These are phyloP conservation scores for Penelope pileata DNA, from an alignment of 2,113 vertebrate species.

Conservation along the genomic window DNA sequence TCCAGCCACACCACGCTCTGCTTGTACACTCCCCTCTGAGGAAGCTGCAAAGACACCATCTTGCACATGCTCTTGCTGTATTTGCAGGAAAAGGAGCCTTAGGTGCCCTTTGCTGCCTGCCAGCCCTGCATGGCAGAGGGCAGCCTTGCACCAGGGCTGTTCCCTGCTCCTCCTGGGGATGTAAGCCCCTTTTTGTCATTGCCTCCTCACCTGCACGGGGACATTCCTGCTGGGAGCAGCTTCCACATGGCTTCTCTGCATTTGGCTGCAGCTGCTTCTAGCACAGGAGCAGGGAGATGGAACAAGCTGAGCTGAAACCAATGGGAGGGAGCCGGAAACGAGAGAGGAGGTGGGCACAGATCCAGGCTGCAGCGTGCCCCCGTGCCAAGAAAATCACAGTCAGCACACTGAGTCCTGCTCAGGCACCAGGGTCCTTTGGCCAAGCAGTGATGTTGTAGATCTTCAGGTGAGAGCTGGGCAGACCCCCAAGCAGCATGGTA, in stretches of 20 bases:
- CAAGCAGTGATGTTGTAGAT: neutral
- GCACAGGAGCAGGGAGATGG: neutral
- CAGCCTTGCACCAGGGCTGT: neutral
- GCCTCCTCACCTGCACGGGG: neutral
- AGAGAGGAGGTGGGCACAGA: neutral
- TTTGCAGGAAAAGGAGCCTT: neutral
- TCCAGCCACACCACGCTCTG: neutral
- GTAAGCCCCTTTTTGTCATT: rapidly evolving
- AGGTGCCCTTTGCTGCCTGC: no score
- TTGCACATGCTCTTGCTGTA: neutral
- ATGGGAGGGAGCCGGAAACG: neutral
- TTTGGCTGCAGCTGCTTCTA: neutral
- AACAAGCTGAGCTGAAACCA: neutral
- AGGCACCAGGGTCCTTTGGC: neutral
- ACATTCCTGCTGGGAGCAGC: neutral
- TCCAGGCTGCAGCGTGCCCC: neutral
- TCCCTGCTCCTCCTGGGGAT: neutral
- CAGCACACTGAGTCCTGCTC: neutral
- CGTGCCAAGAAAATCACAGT: neutral
- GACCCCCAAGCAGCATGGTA: rapidly evolving
- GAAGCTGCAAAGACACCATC: neutral
- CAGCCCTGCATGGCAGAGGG: neutral
- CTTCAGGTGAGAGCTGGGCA: neutral
- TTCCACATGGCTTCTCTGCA: neutral
- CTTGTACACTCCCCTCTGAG: neutral